Evolutionary conservation across 37 sponge, comb jelly and placozoan species (phyloP).

Genomic region (Oopsacas minuta): DNA sequence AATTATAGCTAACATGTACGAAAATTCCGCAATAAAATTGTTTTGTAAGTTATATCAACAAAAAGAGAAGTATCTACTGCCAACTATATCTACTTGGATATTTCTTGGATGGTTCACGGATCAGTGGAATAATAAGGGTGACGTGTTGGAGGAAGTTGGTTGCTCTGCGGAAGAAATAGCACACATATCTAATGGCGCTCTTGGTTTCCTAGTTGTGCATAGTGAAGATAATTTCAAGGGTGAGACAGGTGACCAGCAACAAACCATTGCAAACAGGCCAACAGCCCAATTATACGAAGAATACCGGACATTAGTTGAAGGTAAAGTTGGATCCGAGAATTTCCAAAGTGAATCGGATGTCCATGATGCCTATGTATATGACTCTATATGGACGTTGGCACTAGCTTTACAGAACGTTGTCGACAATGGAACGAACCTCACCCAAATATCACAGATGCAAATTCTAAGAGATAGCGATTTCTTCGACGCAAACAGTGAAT

Average conservation of each 20-base stretch:
- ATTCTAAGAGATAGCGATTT: background rate
- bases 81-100: background rate
- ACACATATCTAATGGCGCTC: background rate
- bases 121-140: background rate
- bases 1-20: conserved; percentile 4
- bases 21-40: background rate
- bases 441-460: background rate
- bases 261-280: background rate
- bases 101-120: conserved; percentile 9
- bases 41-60: background rate
- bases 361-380: background rate
- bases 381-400: background rate
- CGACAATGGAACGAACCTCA: background rate
- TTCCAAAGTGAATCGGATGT: background rate
- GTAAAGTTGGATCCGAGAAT: background rate
- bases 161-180: background rate
- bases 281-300: background rate
- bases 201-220: background rate
- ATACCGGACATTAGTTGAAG: background rate
- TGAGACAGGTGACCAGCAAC: background rate
- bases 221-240: background rate
- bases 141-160: background rate
- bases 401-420: background rate
- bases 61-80: background rate
- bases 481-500: background rate